Percentiles rank a stretch among this genome's conserved stretches.
These are phyloP conservation scores for Asobara japonica DNA, from an alignment of 1,140 invertebrate genomes.

Conservation along the genomic window DNA sequence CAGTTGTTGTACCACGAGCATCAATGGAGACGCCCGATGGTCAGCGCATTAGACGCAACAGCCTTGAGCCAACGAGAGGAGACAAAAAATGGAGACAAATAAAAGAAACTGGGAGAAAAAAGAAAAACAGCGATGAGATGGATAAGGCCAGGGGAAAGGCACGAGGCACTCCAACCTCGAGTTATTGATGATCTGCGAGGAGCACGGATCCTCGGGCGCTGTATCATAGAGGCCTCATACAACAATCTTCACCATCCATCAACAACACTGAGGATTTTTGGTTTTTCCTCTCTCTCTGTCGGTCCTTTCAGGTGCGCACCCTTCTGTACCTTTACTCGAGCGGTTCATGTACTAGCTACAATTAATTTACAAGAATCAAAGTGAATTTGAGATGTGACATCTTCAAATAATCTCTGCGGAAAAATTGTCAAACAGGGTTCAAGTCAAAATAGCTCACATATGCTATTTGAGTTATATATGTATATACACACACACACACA, in stretches of 20 bases:
- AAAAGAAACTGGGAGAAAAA: background rate
- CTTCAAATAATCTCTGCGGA: too few species aligned
- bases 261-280: conserved; percentile 31
- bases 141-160: conserved; percentile 4
- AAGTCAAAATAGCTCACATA: too few species aligned
- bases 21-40: background rate
- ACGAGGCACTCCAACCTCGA: conserved; percentile 10
- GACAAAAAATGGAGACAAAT: background rate
- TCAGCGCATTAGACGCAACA: conserved; percentile 6
- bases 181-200: conserved; percentile 37
- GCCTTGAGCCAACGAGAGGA: background rate
- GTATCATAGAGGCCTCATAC: conserved; percentile 8
- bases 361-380: too few species aligned
- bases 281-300: conserved; percentile 24
- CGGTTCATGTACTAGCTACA: too few species aligned
- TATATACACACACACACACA: too few species aligned
- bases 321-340: background rate
- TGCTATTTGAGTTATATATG: too few species aligned
- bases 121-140: conserved; percentile 1
- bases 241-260: conserved; percentile 33
- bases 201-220: conserved; percentile 17
- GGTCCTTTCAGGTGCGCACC: background rate
- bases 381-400: too few species aligned
- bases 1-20: background rate
- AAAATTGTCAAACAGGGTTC: too few species aligned